Evolutionary conservation across 2,888 invertebrate species (phyloP), one percentile per base, ranked within the genome.

Genomic region (Nymphalis urticae): DNA sequence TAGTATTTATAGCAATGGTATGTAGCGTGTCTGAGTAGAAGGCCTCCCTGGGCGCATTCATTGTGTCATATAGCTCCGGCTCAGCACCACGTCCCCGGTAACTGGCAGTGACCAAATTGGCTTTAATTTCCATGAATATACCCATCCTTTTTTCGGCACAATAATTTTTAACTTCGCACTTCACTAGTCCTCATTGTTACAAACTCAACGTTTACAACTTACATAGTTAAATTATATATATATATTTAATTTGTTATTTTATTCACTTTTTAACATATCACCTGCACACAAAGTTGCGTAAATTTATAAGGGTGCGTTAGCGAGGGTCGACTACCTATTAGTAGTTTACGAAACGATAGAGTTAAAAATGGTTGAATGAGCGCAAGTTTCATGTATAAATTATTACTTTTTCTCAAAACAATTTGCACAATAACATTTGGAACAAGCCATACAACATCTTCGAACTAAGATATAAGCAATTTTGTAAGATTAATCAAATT

Each of bases 71-170:
- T 71, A 85, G 72, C 77, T 87, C 85, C 72, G 83, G 77, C 77
- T 85, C 84, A 72, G 78, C 77, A 51, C 51, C 51, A 75, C 82
- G 79, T 77, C 84, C 84, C 79, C 85, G 82, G 79, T 83, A 85
- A 77, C 85, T 83, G 83, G 83, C 84, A 82, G 85, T 84, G 81
- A 86, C 87, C 86, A 88, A 86, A 83, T 88, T 89, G 79, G 84
- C 87, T 83, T 92, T 87, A 80, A 86, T 80, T 85, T 92, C 92
- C 91, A 91, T 92, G 82, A 88, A 88, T 85, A 89, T 88, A 87
- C 92, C 93, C 93, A 93, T 93, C 87, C 92, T 92, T 77, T 81
- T 84, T 80, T 83, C 84, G 80, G 75, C 76, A 77, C 76, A 74
- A 77, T 76, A 76, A 78, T 79, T 78, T 77, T 79, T 87, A 87